Evolutionary conservation across 2,888 invertebrate genomes (phyloP), one percentile per base, ranked within the genome.

Genomic region (Pasiphila rectangulata): DNA sequence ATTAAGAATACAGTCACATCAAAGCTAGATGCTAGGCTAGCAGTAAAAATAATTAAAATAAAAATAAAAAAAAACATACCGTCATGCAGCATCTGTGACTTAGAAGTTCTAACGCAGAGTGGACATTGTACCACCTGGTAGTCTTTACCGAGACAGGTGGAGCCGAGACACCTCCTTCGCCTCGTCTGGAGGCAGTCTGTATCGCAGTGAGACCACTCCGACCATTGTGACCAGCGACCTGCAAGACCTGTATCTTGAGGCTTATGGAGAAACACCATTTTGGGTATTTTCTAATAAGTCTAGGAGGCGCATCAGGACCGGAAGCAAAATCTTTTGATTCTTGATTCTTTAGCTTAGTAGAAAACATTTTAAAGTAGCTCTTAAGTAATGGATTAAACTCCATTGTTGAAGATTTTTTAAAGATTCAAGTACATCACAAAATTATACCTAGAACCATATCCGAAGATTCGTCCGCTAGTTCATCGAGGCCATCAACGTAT

Each of bases 171-270:
- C 54, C 93, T 92, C 57, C 94, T 89, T 52, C 97, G 92, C 55
- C 97, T 91, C 54, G 93, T 93, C 76, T 97, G 96, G 47, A 93
- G 92, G 77, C 98, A 98, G 75, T 97, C 96, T 23, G 93, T 90
- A 68, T 95, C 95, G 77, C 98, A 98, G 42, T 93, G 91, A 7
- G 96, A 96, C 97, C 97, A 98, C 21, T 95, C 93, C 3, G 96
- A 95, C 96, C 96, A 97, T 55, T 92, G 90, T 0, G 95, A 93
- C 96, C 96, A 96, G 36, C 92, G 90, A 54, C 95, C 95, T 87
- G 44, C 12, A 53, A 56, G 3, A 17, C 10, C 9, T 4, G 15
- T 6, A n/a, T n/a, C n/a, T n/a, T n/a, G n/a, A n/a, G n/a, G n/a
- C n/a, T n/a, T n/a, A n/a, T n/a, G n/a, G n/a, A n/a, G n/a, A n/a